Percentiles rank a stretch among this genome's conserved stretches.
These are phyloP conservation scores for Pantherophis alleghaniensis DNA, from an alignment of 2,797 vertebrate species.

Conservation along the genomic window DNA sequence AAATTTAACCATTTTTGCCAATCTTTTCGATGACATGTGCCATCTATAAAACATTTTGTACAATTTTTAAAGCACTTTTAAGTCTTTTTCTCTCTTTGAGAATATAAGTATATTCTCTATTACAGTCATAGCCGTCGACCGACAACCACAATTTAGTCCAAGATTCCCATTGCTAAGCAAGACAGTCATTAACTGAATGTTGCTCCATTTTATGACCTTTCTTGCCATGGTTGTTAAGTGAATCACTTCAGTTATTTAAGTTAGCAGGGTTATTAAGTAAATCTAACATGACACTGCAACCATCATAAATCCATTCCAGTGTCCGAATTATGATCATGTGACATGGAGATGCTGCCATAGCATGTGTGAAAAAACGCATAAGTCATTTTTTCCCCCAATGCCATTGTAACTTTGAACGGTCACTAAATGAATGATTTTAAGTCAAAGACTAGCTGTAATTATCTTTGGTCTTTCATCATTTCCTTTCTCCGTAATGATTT, in stretches of 20 bases:
- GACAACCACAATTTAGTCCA: background rate
- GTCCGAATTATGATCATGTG: background rate
- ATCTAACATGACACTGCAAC: background rate
- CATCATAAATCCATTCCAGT: background rate
- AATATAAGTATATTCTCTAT: background rate
- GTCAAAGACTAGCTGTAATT: background rate
- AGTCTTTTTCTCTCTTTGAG: background rate
- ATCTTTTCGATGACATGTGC: no score
- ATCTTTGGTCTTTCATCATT: background rate
- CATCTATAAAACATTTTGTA: no score
- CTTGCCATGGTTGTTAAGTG: background rate
- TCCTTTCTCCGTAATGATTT: background rate
- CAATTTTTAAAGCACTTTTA: background rate
- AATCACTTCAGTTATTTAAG: background rate
- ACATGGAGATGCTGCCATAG: background rate
- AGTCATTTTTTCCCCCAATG: background rate
- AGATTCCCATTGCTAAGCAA: background rate
- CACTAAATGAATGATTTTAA: background rate
- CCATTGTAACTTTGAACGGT: background rate
- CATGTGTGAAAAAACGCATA: no score
- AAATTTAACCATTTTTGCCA: no score
- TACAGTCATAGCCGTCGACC: no score
- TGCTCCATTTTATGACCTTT: background rate
- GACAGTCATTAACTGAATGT: background rate
- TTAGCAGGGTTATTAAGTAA: background rate